Base-by-base conservation (phyloP, 1,140 invertebrate species). In the Aphelinus certus region DNA sequence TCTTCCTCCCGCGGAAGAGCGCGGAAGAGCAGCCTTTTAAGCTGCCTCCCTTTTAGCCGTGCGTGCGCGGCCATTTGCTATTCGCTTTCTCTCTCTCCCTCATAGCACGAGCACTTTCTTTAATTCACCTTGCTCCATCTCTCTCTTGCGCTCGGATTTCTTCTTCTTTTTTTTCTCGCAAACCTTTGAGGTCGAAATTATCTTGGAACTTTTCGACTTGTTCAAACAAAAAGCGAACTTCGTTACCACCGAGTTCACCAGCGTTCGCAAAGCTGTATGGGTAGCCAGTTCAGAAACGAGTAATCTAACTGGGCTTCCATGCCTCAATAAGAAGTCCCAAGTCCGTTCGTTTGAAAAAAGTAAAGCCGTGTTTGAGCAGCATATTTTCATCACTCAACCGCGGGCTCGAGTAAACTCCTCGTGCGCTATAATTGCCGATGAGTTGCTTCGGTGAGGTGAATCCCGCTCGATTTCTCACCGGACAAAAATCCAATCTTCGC, bases 221-320 rank as follows among this genome's bases (percentile, higher is more conserved):
- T 68, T 68, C 48, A 63, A 63, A 71, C 69, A 71, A 71, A 63
- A 71, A 62, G 26, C n/a, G 49, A 71, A 71, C 49, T 71, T 71
- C 43, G 56, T 69, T 63, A 71, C 42, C 2, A 26, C 26, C 42
- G 60, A 69, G 57, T 58, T 69, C 42, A 4, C 5, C 46, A 26
- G 61, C 10, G 7, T 5, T 2, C 7, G 51, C 53, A 66, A 53
- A 66, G 64, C 42, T 56, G 56, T 51, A 55, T 9, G 51, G 5
- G 49, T 26, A 7, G 43, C 43, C 7, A 63, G 61, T 61, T 61
- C 45, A 5, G 58, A 26, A 61, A 3, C 45, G 66, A 51, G 67
- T 69, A 69, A 58, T 60, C 51, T 70, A 61, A 61, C 68, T 70
- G 26, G 26, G 26, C 26, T 26, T 26, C 26, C 26, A 26, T 26